Percentiles rank a stretch among this genome's conserved stretches.
These are phyloP conservation scores for Eilema griseolum DNA, from an alignment of 2,888 invertebrate species.

Conservation along the genomic window DNA sequence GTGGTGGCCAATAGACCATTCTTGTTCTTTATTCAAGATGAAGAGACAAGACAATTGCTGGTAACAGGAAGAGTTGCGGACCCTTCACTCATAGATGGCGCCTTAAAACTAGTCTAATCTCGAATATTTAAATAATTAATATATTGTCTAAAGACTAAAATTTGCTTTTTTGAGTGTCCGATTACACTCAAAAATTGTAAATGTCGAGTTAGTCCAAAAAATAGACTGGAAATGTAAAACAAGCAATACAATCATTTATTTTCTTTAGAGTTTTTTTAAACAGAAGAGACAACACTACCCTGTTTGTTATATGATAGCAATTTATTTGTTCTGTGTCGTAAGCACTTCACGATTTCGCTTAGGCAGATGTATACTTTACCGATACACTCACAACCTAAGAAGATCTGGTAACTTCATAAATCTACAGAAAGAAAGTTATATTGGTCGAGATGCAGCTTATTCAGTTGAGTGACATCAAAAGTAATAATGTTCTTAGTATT, in stretches of 20 bases:
- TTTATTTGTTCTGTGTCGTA: no score
- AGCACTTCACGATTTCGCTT: no score
- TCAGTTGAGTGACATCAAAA: no score
- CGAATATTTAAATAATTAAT: not conserved
- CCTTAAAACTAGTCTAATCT: constrained; percentile 51
- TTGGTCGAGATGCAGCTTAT: no score
- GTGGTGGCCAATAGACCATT: constrained; percentile 92
- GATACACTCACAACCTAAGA: no score
- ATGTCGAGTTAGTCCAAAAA: not conserved
- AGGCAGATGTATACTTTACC: no score
- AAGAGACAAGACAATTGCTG: constrained; percentile 90
- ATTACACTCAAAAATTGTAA: not conserved
- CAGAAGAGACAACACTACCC: no score
- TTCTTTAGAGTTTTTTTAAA: not conserved
- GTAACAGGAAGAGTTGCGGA: constrained; percentile 91
- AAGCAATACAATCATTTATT: not conserved
- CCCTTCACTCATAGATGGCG: constrained; percentile 81
- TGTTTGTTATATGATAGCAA: no score
- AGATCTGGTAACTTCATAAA: no score
- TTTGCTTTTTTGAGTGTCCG: not conserved
- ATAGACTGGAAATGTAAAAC: constrained; percentile 1
- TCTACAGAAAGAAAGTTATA: no score
- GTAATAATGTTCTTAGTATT: no score
- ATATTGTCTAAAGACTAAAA: not conserved
- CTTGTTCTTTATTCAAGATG: constrained; percentile 93